These are phyloP conservation scores for Lacerta viridis DNA, from an alignment of 2,797 vertebrate genomes.

Conservation along the genomic window DNA sequence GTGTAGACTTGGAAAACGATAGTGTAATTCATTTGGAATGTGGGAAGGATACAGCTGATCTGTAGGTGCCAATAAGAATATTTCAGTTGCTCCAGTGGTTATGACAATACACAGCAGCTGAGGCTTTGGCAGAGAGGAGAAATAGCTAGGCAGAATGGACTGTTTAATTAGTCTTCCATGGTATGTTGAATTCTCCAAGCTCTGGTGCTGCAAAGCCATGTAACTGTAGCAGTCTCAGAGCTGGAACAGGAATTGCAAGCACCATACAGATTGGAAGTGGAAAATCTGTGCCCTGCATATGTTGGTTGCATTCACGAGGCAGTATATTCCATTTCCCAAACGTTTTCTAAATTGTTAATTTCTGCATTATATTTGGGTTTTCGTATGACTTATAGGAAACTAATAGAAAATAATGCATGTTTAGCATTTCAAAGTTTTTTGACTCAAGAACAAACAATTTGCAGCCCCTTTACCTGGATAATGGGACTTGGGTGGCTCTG, in stretches of 20 bases:
- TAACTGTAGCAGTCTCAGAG: neutral
- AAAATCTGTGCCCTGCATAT: neutral
- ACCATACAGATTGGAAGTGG: neutral
- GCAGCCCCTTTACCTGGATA: too few relatives aligned
- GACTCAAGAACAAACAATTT: too few relatives aligned
- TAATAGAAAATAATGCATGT: too few relatives aligned
- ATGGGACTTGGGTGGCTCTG: too few relatives aligned
- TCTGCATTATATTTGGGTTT: too few relatives aligned
- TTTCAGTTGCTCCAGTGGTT: conserved; percentile 20
- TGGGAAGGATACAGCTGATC: conserved; percentile 15
- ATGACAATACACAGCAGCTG: conserved; percentile 13
- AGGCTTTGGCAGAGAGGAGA: conserved; percentile 21
- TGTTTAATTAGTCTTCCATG: conserved; percentile 11
- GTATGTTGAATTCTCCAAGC: conserved; percentile 10
- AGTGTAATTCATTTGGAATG: conserved; percentile 4
- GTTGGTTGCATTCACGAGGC: too few relatives aligned
- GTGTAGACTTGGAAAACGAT: conserved; percentile 2
- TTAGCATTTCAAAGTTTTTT: too few relatives aligned
- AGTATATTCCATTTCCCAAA: too few relatives aligned
- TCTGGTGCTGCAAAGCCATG: neutral
- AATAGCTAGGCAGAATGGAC: neutral
- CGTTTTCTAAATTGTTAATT: too few relatives aligned
- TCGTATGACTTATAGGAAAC: too few relatives aligned
- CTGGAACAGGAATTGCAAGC: neutral
- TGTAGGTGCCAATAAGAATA: conserved; percentile 25